A percentile compares a stretch with the other conserved stretches of the same genome.
Evolutionary conservation across 2,113 vertebrate species (phyloP).

Genomic region (Syrrhaptes paradoxus): DNA sequence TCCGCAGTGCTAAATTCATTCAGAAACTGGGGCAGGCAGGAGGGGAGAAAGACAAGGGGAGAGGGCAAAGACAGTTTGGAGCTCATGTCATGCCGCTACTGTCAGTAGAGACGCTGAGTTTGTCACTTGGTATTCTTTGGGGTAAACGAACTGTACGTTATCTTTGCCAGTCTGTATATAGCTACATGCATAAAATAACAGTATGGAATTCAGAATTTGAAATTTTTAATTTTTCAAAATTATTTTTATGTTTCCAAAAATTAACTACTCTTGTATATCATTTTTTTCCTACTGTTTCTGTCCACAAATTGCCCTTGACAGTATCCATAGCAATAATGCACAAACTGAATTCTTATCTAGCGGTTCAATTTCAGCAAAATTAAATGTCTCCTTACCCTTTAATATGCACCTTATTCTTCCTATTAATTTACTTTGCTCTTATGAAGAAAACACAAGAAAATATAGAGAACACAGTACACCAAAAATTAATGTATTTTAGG

Average conservation of each 20-base stretch:
- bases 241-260: background rate
- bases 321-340: background rate
- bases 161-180: background rate
- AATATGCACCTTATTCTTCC: background rate
- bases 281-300: background rate
- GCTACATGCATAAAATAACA: fast-evolving
- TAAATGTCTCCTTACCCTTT: background rate
- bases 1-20: background rate
- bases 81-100: background rate
- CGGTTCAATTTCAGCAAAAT: background rate
- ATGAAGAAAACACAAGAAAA: background rate
- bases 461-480: background rate
- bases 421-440: background rate
- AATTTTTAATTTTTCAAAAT: background rate
- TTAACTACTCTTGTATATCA: fast-evolving
- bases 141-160: background rate
- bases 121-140: background rate
- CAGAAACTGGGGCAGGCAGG: background rate
- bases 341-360: background rate
- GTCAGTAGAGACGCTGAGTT: background rate
- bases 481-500: background rate
- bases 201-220: background rate
- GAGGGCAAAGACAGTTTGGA: background rate
- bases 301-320: background rate
- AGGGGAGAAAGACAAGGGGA: background rate